Evolutionary conservation across 2,888 invertebrate species (phyloP), one percentile per base, ranked within the genome.

Genomic region (Cryptocheilus praepositus): DNA sequence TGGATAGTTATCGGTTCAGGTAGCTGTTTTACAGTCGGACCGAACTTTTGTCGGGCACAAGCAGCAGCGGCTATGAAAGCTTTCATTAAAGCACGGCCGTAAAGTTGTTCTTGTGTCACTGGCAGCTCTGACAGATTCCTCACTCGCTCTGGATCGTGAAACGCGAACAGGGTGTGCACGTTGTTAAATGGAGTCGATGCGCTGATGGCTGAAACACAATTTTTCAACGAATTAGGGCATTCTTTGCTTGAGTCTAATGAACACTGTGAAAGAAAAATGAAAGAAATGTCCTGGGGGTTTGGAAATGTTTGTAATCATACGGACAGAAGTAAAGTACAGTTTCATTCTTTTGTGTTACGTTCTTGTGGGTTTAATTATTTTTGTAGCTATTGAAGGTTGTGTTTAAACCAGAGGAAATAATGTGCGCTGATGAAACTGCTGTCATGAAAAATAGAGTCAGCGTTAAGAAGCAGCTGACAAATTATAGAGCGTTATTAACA

Each of bases 1-100:
- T 98, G 97, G 2, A 97, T 89, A 51, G 93, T 93, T 60, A 97
- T 90, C 4, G 98, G 97, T 81, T 94, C 91, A 1, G 94, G 93
- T 45, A 96, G 89, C 66, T 91, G 90, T 84, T 91, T 91, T 3
- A 93, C 91, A 78, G 92, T 88, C 56, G 91, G 93, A 83, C 96
- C 96, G 90, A 93, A 94, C 81, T 91, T 89, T 78, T 92, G 92
- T 80, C 92, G 93, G 0, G 97, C 97, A 83, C 93, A 94, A 28
- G 94, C 89, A 3, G 94, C 92, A n/a, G 95, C 95, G 25, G 92
- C 92, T 25, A 93, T 92, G 89, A 95, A 97, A 46, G 93, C 92
- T 86, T 94, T 95, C 36, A 95, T 88, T 68, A 96, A 84, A 1
- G 93, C 92, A 56, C 94, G 90, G 16, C 94, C 93, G 0, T 92